Percentiles rank a stretch among this genome's conserved stretches.
Evolutionary conservation across 2,797 vertebrate genomes (phyloP).

Genomic region (Tauraco hartlaubi): DNA sequence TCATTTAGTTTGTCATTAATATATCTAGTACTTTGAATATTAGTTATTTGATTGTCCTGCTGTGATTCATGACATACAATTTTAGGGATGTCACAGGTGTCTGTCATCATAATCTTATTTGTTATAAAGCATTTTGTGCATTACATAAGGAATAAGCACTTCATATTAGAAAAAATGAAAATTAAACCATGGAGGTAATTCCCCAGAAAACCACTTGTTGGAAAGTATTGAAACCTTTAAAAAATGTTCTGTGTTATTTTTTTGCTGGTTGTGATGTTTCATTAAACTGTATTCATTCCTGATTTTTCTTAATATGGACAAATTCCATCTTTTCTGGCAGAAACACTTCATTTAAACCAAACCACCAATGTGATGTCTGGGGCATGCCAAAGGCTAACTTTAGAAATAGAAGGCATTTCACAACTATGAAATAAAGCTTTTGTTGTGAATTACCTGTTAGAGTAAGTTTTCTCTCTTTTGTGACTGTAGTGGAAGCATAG

Average conservation of each 20-base stretch:
- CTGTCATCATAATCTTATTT: slow-evolving; percentile 47
- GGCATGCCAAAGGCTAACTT: background rate
- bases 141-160: slow-evolving; percentile 7
- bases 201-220: background rate
- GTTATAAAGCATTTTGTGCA: slow-evolving; percentile 42
- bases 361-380: background rate
- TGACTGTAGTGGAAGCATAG: background rate
- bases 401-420: background rate
- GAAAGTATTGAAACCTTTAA: background rate
- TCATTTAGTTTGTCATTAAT: slow-evolving; percentile 30
- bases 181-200: background rate
- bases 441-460: background rate
- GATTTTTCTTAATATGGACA: background rate
- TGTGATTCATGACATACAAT: slow-evolving; percentile 42
- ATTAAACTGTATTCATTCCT: background rate
- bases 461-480: background rate
- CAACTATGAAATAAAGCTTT: background rate
- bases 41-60: slow-evolving; percentile 3
- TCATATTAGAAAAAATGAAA: background rate
- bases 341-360: background rate
- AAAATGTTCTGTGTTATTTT: background rate
- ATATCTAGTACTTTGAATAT: slow-evolving; percentile 53
- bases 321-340: background rate
- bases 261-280: background rate
- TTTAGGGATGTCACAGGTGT: slow-evolving; percentile 53